These are phyloP conservation scores for Burhinus bistriatus DNA, from an alignment of 2,113 vertebrate genomes.

Conservation along the genomic window DNA sequence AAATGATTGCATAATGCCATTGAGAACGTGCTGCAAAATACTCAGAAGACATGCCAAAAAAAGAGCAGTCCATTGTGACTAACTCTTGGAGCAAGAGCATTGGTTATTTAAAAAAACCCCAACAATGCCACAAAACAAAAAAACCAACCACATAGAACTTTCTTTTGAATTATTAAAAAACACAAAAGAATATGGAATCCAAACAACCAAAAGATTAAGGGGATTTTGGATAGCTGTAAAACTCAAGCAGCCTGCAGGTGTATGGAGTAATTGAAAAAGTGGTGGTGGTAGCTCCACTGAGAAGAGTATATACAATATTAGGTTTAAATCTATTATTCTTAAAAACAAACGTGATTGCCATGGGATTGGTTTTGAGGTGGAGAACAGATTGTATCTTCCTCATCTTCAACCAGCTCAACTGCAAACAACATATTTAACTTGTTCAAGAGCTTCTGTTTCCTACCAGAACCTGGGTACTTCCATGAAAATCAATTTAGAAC, in stretches of 20 bases:
- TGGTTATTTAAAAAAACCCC: background rate
- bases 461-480: background rate
- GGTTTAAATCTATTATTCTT: background rate
- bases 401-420: background rate
- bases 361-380: background rate
- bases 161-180: background rate
- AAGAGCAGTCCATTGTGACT: constrained; percentile 17
- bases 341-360: background rate
- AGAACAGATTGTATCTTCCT: background rate
- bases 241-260: background rate
- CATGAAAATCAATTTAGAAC: background rate
- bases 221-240: background rate
- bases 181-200: background rate
- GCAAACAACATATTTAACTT: background rate
- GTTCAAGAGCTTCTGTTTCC: background rate
- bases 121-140: background rate
- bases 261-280: background rate
- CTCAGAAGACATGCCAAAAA: background rate
- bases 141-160: background rate
- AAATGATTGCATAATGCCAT: constrained; percentile 30
- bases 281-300: background rate
- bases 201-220: background rate
- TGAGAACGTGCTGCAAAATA: constrained; percentile 19
- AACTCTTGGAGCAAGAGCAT: background rate
- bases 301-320: background rate